A percentile compares a stretch with the other conserved stretches of the same genome.
Conservation (phyloP, 1,140 invertebrate genomes). For the Diabrotica virgifera region DNA sequence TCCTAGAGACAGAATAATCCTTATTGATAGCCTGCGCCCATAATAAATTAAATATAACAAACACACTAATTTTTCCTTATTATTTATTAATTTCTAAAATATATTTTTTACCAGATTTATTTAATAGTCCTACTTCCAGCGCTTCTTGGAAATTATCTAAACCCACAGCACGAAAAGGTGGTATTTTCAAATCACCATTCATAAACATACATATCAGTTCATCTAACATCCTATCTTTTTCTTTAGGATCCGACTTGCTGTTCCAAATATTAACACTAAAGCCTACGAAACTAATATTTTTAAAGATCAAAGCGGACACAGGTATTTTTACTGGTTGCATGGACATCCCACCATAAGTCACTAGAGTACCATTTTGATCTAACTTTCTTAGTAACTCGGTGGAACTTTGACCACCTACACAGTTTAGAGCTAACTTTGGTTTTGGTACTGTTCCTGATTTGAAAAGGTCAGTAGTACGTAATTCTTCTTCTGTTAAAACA, state of each 20-base stretch:
- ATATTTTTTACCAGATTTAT: conserved; percentile 70
- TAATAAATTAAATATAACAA: no score
- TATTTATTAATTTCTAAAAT: conserved; percentile 55
- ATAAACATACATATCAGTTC: conserved; percentile 71
- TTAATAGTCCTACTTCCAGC: conserved; percentile 62
- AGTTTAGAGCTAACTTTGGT: conserved; percentile 89
- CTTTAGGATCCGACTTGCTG: conserved; percentile 77
- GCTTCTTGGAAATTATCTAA: conserved; percentile 75
- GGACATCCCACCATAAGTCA: conserved; percentile 98
- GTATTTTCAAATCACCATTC: conserved; percentile 68
- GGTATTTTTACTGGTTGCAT: conserved; percentile 82
- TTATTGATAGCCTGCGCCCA: no score
- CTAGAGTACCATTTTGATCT: conserved; percentile 70
- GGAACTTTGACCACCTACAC: conserved; percentile 88
- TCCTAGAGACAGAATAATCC: no score
- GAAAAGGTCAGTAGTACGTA: conserved; percentile 70
- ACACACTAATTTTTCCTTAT: no score
- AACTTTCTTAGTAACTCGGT: conserved; percentile 78
- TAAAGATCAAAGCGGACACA: conserved; percentile 88
- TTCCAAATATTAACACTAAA: conserved; percentile 75
- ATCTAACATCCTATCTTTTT: conserved; percentile 69
- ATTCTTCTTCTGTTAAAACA: conserved; percentile 88
- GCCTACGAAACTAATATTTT: conserved; percentile 80
- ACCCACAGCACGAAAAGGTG: conserved; percentile 67
- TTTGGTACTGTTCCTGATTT: conserved; percentile 61